Evolutionary conservation across 2,113 vertebrate species (phyloP), one percentile per base, ranked within the genome.

Genomic region (Trichomycterus rosablanca): DNA sequence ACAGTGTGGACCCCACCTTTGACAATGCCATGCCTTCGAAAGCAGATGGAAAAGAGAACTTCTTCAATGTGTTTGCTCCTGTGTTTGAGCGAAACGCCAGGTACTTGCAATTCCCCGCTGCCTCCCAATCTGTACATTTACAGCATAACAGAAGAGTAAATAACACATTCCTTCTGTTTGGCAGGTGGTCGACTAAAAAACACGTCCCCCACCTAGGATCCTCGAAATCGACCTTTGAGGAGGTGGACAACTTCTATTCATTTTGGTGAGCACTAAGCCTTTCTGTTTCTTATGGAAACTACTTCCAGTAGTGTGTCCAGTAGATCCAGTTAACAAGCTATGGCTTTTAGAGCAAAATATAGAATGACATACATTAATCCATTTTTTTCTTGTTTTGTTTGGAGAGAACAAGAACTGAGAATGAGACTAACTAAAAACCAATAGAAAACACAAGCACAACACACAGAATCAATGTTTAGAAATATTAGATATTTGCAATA

Each of bases 1-100:
- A 99, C 85, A 99, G 96, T 37, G 87, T 99, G 37, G 96, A 99
- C 73, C 96, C 96, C 7, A 97, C 92, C 68, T 99, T 97, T 60
- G 94, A 99, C 84, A 97, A 98, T 54, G 67, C 82, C 0, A 87
- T 94, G 76, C 95, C 96, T 73, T 92, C 93, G 49, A 97, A 95
- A 81, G 86, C 86, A 74, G 96, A 98, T 84, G 95, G 87, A 66
- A 97, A 95, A 74, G 94, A 98, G 23, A 95, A 92, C 68, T 99
- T 97, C 74, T 95, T 93, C 1, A 86, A 93, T 74, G 93, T 88
- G 10, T 98, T 94, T 73, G 67, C 84, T 16, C 85, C 91, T 0
- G 91, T 93, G 68, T 99, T 99, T 70, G 93, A 96, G 63, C 90
- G 95, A 72, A 99, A 99, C 63, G 89, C 90, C 78, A 90, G 95